Evolutionary conservation across 2,113 vertebrate genomes (phyloP).

Genomic region (Charadrius vociferus): DNA sequence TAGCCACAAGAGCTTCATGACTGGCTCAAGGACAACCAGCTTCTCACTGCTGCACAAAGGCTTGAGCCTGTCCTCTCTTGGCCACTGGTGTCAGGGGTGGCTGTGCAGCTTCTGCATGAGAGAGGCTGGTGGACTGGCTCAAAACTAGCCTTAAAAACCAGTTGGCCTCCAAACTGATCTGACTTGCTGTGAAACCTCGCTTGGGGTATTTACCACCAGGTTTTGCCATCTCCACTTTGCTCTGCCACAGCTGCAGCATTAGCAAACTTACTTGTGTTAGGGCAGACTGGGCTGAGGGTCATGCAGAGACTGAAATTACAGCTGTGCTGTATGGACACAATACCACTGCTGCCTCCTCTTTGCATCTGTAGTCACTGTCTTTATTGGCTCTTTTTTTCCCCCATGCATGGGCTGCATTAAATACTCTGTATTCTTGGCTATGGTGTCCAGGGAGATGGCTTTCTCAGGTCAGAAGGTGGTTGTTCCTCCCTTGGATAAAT

Average conservation of each 20-base stretch:
- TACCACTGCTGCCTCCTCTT: background rate
- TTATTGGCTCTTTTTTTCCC: background rate
- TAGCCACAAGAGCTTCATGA: background rate
- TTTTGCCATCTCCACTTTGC: background rate
- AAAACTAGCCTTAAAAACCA: background rate
- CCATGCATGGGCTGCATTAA: background rate
- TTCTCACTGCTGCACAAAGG: rapidly evolving
- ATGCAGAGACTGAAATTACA: background rate
- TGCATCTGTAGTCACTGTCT: background rate
- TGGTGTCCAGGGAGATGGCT: background rate
- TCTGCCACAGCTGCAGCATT: background rate
- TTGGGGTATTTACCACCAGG: background rate
- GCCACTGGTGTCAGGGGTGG: background rate
- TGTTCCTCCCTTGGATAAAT: background rate
- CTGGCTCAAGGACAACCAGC: background rate
- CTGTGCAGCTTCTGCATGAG: background rate
- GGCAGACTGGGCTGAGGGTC: background rate
- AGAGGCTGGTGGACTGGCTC: background rate
- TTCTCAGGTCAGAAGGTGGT: background rate
- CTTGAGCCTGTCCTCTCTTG: background rate
- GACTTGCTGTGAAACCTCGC: background rate
- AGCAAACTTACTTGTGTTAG: background rate
- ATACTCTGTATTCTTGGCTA: background rate
- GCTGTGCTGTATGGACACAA: background rate
- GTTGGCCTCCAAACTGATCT: background rate